Evolutionary conservation across 1,140 invertebrate species (phyloP).

Genomic region (Zaprionus taronus): DNA sequence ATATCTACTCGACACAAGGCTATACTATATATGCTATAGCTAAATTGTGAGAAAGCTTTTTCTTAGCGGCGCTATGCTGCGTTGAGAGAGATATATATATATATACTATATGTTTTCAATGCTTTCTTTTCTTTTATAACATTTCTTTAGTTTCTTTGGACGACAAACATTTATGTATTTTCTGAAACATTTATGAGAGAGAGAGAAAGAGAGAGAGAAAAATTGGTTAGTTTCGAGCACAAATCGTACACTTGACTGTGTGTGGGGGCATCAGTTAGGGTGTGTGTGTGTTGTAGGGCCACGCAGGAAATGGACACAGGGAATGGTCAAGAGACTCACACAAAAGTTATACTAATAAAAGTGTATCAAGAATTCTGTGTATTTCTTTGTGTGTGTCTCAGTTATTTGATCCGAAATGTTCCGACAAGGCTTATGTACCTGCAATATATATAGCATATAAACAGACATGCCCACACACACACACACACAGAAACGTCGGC

Average conservation of each 20-base stretch:
- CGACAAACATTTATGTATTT: constrained; percentile 77
- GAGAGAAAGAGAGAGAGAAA: constrained; percentile 46
- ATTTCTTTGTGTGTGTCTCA: constrained; percentile 20
- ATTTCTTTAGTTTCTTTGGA: constrained; percentile 51
- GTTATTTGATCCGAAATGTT: constrained; percentile 76
- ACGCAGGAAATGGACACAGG: constrained; percentile 27
- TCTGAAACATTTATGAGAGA: constrained; percentile 74
- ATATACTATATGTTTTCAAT: constrained; percentile 41
- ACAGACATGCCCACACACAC: constrained; percentile 1
- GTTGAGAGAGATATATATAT: constrained; percentile 58
- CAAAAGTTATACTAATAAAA: constrained; percentile 32
- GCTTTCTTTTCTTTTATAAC: constrained; percentile 29
- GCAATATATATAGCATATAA: constrained; percentile 35
- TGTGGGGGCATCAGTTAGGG: constrained; percentile 22
- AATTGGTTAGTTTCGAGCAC: constrained; percentile 78
- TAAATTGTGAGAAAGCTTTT: constrained; percentile 35
- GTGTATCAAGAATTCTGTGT: constrained; percentile 40
- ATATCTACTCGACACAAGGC: constrained; percentile 20
- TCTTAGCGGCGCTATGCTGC: constrained; percentile 42
- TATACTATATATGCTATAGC: constrained; percentile 23
- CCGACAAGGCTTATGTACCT: constrained; percentile 61
- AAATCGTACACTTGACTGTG: constrained; percentile 50
- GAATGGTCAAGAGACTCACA: constrained; percentile 20
- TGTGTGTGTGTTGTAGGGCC: constrained; percentile 20
- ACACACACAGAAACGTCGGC: constrained; percentile 8